phyloP scores from a whole-genome alignment of 2,888 invertebrate species.

The Campoplex capitator region DNA sequence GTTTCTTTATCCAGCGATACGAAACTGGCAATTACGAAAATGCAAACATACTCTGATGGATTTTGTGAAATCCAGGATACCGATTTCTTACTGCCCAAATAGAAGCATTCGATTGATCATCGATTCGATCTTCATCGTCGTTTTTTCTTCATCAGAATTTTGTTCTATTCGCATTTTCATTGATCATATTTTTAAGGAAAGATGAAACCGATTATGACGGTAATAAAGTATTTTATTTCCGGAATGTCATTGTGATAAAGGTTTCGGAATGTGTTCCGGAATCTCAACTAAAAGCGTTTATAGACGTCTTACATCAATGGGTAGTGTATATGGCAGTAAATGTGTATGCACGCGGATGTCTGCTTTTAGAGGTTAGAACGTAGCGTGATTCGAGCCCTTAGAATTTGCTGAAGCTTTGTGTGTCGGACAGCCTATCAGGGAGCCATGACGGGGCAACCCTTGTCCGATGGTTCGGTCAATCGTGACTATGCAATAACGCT shows the following conservation, averaged over 20 bases:
- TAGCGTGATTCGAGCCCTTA: slow-evolving; percentile 60
- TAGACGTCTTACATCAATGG: slow-evolving; percentile 26
- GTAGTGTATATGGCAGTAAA: not conserved
- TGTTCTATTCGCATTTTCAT: not conserved
- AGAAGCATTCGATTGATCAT: not conserved
- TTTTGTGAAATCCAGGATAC: too few relatives aligned
- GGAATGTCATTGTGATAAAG: not conserved
- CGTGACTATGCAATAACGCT: slow-evolving; percentile 21
- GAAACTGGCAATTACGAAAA: not conserved
- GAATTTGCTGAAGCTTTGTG: slow-evolving; percentile 67
- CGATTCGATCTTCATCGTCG: too few relatives aligned
- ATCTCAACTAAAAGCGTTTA: slow-evolving; percentile 5
- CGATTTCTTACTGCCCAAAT: not conserved
- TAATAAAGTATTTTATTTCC: not conserved
- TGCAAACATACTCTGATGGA: not conserved
- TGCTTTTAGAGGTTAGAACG: slow-evolving; percentile 26
- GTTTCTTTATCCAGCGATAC: not conserved
- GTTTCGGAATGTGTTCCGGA: not conserved
- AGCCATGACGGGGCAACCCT: slow-evolving; percentile 53
- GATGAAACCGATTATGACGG: not conserved
- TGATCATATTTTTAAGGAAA: not conserved
- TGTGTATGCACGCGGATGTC: not conserved
- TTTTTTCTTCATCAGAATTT: not conserved
- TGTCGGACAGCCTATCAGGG: slow-evolving; percentile 60
- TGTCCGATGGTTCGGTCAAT: slow-evolving; percentile 50